phyloP scores from a whole-genome alignment of 1,140 invertebrate species.

The Leptinotarsa undecemlineata region DNA sequence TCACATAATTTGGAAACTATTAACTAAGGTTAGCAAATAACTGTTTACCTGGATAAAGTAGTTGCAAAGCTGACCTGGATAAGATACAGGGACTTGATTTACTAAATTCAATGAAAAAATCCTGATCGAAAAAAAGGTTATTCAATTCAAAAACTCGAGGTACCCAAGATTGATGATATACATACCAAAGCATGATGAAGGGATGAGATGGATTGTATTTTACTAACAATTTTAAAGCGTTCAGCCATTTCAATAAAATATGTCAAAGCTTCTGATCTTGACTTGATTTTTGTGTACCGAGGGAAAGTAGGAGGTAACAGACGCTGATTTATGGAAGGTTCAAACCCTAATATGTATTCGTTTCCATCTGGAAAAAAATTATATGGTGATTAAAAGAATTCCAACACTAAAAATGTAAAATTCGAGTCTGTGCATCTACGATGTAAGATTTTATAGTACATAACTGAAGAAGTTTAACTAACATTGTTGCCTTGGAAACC shows the following conservation, averaged over 20 bases:
- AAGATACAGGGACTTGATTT: conserved; percentile 88
- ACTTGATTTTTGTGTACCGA: conserved; percentile 91
- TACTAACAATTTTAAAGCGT: conserved; percentile 80
- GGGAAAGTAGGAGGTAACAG: conserved; percentile 97
- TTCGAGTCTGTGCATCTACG: too few relatives aligned
- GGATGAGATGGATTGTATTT: conserved; percentile 76
- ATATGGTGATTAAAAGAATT: too few relatives aligned
- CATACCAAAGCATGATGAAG: conserved; percentile 82
- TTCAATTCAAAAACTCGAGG: background rate
- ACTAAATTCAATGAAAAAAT: conserved; percentile 93
- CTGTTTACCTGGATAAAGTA: conserved; percentile 66
- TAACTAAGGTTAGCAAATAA: background rate
- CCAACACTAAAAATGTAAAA: too few relatives aligned
- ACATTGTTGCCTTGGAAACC: too few relatives aligned
- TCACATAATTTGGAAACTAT: background rate
- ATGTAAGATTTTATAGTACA: too few relatives aligned
- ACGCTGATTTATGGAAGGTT: conserved; percentile 93
- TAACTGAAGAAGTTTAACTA: too few relatives aligned
- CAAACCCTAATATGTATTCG: conserved; percentile 77
- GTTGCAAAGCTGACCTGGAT: conserved; percentile 89
- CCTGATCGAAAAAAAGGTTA: conserved; percentile 64
- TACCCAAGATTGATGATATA: conserved; percentile 17
- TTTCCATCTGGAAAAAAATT: conserved; percentile 42
- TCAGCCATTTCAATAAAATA: conserved; percentile 84
- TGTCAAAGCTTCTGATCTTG: conserved; percentile 76